Evolutionary conservation across 2,888 invertebrate species (phyloP).

Genomic region (Bibio marci): DNA sequence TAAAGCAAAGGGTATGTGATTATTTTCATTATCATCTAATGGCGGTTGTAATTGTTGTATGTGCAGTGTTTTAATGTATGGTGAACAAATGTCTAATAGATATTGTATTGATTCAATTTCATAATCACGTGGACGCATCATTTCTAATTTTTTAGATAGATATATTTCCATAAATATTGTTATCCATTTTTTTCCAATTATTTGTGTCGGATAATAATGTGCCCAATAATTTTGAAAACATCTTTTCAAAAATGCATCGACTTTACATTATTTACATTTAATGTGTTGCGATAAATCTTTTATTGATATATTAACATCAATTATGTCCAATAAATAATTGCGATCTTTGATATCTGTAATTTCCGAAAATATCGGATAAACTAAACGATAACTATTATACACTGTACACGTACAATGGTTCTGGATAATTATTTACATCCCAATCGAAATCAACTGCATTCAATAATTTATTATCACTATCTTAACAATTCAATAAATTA

Average conservation of each 20-base stretch:
- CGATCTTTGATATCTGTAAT: too few species aligned
- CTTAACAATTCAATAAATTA: too few species aligned
- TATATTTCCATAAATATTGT: constrained; percentile 29
- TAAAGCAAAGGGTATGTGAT: constrained; percentile 29
- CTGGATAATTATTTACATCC: too few species aligned
- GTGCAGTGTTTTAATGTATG: constrained; percentile 24
- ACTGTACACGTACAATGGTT: too few species aligned
- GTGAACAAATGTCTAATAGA: constrained; percentile 24
- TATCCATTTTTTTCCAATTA: constrained; percentile 20
- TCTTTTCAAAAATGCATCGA: constrained; percentile 26
- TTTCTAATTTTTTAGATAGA: constrained; percentile 27
- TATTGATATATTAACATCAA: constrained; percentile 22
- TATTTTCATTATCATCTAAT: constrained; percentile 17
- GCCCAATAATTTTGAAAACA: too few species aligned
- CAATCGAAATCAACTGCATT: too few species aligned
- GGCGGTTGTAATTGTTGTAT: constrained; percentile 24
- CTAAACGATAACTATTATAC: too few species aligned
- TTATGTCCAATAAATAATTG: too few species aligned
- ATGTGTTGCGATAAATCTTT: constrained; percentile 22
- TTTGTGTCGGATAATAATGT: constrained; percentile 16
- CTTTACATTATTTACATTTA: too few species aligned
- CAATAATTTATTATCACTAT: too few species aligned
- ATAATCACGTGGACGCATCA: constrained; percentile 23
- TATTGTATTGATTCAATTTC: constrained; percentile 22
- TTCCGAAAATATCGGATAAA: too few species aligned